Conservation (phyloP, 2,113 vertebrate genomes). For the Callopanchax toddi region DNA sequence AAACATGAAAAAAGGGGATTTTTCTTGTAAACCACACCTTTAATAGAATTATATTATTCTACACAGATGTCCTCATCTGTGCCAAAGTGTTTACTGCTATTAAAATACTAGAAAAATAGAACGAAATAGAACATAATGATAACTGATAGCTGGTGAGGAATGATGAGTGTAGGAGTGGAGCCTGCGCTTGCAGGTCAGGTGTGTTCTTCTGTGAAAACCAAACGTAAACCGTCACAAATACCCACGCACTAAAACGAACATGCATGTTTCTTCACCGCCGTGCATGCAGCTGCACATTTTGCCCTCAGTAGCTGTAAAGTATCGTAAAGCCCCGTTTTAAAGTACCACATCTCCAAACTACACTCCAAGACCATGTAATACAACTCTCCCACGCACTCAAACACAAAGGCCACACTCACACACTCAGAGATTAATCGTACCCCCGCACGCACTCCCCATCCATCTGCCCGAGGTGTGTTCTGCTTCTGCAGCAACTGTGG, state of each 20-base stretch:
- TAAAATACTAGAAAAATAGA: no score
- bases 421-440: constrained; percentile 51
- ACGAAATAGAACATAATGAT: no score
- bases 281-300: constrained; percentile 36
- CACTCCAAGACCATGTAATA: constrained; percentile 50
- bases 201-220: constrained; percentile 18
- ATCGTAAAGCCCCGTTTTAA: constrained; percentile 35
- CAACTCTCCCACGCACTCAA: constrained; percentile 64
- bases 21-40: no score
- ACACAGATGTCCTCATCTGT: no score
- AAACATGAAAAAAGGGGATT: no score
- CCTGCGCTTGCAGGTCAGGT: constrained; percentile 45
- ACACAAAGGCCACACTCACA: constrained; percentile 51
- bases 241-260: constrained; percentile 27
- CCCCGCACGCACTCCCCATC: constrained; percentile 55
- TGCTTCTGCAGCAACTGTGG: constrained; percentile 62
- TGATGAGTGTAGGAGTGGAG: constrained; percentile 49
- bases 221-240: constrained; percentile 21
- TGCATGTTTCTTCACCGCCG: not conserved
- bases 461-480: constrained; percentile 68
- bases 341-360: constrained; percentile 47
- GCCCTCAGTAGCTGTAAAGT: constrained; percentile 9
- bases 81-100: no score
- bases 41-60: no score
- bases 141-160: constrained; percentile 7